These are phyloP conservation scores for Phragmatobia fuliginosa DNA, from an alignment of 2,888 invertebrate genomes.

Conservation along the genomic window DNA sequence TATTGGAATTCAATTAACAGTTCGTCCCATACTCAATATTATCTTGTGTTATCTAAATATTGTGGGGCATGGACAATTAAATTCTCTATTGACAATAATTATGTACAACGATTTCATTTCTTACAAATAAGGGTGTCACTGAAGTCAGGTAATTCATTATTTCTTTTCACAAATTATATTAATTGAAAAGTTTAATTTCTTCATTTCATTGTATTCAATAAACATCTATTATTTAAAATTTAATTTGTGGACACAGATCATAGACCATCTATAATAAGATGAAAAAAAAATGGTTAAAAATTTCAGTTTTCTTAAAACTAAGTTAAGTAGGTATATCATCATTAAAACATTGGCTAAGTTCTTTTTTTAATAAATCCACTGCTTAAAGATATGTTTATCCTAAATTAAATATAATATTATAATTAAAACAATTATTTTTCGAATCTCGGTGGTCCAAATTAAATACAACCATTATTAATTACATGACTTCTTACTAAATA, in stretches of 20 bases:
- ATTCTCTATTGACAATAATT: neutral
- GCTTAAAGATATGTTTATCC: constrained; percentile 21
- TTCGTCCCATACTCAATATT: neutral
- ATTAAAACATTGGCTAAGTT: constrained; percentile 29
- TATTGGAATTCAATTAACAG: too few species aligned
- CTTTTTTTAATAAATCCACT: constrained; percentile 1
- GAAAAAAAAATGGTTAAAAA: neutral
- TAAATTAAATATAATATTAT: constrained; percentile 22
- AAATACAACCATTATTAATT: constrained; percentile 45
- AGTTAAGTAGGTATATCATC: neutral
- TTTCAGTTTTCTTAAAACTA: neutral
- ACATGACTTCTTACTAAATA: constrained; percentile 19
- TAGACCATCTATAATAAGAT: neutral
- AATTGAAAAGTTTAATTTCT: neutral
- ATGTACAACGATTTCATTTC: neutral
- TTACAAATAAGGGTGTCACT: neutral
- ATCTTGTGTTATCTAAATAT: neutral
- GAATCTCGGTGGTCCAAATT: constrained; percentile 65
- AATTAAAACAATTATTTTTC: constrained; percentile 42
- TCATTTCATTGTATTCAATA: neutral
- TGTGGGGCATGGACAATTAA: neutral
- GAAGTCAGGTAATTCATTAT: neutral
- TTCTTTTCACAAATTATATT: neutral
- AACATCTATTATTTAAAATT: neutral
- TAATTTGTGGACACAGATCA: neutral